Evolutionary conservation across 2,888 invertebrate genomes (phyloP), one percentile per base, ranked within the genome.

Genomic region (Crematogaster levior): DNA sequence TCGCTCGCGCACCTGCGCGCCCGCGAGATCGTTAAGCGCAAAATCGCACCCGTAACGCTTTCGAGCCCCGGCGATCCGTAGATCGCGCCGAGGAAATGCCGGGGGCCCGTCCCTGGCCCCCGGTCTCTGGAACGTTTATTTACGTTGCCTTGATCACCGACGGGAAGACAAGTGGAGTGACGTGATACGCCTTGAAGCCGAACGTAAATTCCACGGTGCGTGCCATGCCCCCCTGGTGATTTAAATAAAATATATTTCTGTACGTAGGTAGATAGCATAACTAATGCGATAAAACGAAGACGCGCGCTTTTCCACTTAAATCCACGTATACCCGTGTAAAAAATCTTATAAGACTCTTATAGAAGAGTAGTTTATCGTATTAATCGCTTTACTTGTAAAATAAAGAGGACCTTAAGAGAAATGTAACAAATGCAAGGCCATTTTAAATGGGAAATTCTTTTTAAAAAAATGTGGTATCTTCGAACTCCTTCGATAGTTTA

Each of bases 11-110:
- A 88, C 88, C 85, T 88, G 91, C 83, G 81, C 60, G 82, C 65
- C 66, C 83, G 85, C 87, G 81, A 66, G 89, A 90, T 92, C 91
- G 91, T 92, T 91, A 91, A 91, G 90, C 87, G 89, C 88, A 84
- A 89, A 92, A 92, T 92, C 90, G 86, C 88, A 84, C 81, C 88
- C 89, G 90, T 92, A 90, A 91, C 82, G 82, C 85, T 87, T 40
- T 43, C 80, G 83, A 84, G 86, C 86, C 84, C 66, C 66, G 37
- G 15, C 53, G 84, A 86, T 87, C 77, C 79, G 77, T 9, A 70
- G 83, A 88, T 84, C 83, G 70, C 30, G 40, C 30, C 46, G 58
- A 51, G 56, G 51, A 61, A 73, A 10, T 30, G 72, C 27, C 66
- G 68, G 73, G 58, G 77, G 70, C 18, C 70, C 53, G 34, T 53